These are phyloP conservation scores for Saguinus midas DNA, from an alignment of 2,113 vertebrate genomes.

Conservation along the genomic window DNA sequence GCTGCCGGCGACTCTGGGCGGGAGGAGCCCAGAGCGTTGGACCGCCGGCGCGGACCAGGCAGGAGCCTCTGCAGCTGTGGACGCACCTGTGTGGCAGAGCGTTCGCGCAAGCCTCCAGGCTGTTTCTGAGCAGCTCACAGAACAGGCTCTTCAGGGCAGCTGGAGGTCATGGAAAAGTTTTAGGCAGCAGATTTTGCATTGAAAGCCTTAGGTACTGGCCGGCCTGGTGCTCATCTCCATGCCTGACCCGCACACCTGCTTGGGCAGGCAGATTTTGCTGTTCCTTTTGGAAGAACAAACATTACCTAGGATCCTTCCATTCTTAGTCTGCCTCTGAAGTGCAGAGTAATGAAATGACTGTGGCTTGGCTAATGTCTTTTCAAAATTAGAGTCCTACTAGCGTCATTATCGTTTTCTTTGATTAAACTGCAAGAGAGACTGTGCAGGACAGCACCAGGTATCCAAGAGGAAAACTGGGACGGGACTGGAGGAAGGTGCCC, in stretches of 20 bases:
- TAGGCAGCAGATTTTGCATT: conserved; percentile 54
- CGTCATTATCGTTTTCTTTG: conserved; percentile 73
- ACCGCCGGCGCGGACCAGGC: conserved; percentile 30
- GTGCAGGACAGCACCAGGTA: not conserved
- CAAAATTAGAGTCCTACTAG: conserved; percentile 72
- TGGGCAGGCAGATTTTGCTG: not conserved
- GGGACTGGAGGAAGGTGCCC: conserved; percentile 55
- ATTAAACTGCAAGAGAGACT: conserved; percentile 73
- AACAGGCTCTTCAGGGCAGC: conserved; percentile 38
- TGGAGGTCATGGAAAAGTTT: conserved; percentile 81
- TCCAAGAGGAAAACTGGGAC: conserved; percentile 38
- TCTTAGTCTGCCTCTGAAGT: conserved; percentile 57
- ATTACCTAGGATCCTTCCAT: conserved; percentile 30
- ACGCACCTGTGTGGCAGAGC: conserved; percentile 5
- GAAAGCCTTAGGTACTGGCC: conserved; percentile 20
- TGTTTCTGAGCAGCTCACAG: not conserved
- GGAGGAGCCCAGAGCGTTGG: conserved; percentile 49
- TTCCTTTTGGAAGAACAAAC: conserved; percentile 53
- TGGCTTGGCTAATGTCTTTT: conserved; percentile 70
- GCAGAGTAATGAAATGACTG: conserved; percentile 60
- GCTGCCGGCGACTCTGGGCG: conserved; percentile 54
- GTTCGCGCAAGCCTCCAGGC: not conserved
- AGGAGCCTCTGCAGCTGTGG: conserved; percentile 70
- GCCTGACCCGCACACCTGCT: conserved; percentile 33
- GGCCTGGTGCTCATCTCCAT: conserved; percentile 36